A percentile compares a stretch with the other conserved stretches of the same genome.
phyloP scores from a whole-genome alignment of 2,113 vertebrate genomes.

The Prinia subflava region DNA sequence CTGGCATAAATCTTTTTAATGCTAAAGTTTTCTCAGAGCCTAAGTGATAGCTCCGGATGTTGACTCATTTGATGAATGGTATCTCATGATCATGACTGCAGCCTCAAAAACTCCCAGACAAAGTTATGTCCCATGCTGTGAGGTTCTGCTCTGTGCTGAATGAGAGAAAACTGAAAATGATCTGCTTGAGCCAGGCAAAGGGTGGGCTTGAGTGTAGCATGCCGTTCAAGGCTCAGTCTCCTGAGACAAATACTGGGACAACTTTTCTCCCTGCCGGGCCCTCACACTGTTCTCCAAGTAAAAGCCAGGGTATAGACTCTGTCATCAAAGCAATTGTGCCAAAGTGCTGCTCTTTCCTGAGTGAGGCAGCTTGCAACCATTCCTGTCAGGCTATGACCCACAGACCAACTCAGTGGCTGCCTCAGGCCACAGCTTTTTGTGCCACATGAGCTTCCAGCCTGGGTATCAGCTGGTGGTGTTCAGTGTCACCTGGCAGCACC shows the following conservation, averaged over 20 bases:
- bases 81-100: slow-evolving; percentile 18
- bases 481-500: neutral
- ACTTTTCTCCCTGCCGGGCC: neutral
- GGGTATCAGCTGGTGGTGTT: too few relatives aligned
- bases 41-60: slow-evolving; percentile 10
- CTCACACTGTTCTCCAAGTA: neutral
- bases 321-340: neutral
- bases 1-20: slow-evolving; percentile 11
- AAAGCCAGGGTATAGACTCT: neutral
- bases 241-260: neutral
- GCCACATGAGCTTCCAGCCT: neutral
- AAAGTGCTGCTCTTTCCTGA: neutral
- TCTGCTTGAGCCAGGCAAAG: neutral
- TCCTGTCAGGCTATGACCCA: neutral
- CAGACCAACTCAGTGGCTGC: neutral
- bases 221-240: neutral
- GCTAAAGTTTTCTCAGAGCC: slow-evolving; percentile 3
- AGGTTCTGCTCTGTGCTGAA: neutral
- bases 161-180: neutral
- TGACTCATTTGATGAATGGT: slow-evolving; percentile 49
- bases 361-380: rapidly evolving
- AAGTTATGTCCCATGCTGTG: neutral
- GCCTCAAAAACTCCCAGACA: neutral
- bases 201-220: rapidly evolving
- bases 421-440: neutral